These are phyloP conservation scores for Acleris sparsana DNA, from an alignment of 2,888 invertebrate genomes.

Conservation along the genomic window DNA sequence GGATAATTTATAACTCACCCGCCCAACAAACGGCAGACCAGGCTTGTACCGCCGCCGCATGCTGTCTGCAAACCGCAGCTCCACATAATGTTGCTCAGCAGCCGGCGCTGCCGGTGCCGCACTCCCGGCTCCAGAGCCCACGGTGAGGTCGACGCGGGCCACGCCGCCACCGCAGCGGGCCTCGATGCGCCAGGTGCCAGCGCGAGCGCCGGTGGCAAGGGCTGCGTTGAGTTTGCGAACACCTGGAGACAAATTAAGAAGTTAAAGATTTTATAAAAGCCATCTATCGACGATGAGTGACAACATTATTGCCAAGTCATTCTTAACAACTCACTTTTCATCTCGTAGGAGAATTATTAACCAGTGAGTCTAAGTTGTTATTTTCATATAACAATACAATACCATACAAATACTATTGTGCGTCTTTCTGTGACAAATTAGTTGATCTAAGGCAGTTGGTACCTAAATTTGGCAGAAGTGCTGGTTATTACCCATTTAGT, in stretches of 20 bases:
- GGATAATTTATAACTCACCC: conserved; percentile 68
- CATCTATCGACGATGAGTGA: too few relatives aligned
- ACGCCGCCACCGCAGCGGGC: conserved; percentile 79
- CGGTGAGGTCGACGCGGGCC: conserved; percentile 82
- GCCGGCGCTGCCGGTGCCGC: conserved; percentile 83
- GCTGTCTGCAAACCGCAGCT: conserved; percentile 85
- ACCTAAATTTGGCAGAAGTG: too few relatives aligned
- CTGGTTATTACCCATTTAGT: too few relatives aligned
- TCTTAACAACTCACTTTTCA: too few relatives aligned
- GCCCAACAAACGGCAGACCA: conserved; percentile 86
- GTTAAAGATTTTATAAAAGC: background rate
- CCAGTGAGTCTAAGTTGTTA: too few relatives aligned
- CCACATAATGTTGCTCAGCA: conserved; percentile 87
- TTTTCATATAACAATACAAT: too few relatives aligned
- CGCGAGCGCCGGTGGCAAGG: conserved; percentile 80
- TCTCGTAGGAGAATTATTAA: too few relatives aligned
- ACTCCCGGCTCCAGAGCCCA: conserved; percentile 70
- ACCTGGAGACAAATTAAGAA: conserved; percentile 67
- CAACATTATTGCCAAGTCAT: too few relatives aligned
- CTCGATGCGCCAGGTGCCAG: conserved; percentile 84
- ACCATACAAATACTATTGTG: too few relatives aligned
- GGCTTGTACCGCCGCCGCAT: conserved; percentile 87
- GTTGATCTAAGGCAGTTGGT: too few relatives aligned
- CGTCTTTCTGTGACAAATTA: too few relatives aligned
- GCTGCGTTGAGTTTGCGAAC: conserved; percentile 83